These are phyloP conservation scores for Himalopsyche japonica DNA, from an alignment of 2,888 invertebrate genomes.

Conservation along the genomic window DNA sequence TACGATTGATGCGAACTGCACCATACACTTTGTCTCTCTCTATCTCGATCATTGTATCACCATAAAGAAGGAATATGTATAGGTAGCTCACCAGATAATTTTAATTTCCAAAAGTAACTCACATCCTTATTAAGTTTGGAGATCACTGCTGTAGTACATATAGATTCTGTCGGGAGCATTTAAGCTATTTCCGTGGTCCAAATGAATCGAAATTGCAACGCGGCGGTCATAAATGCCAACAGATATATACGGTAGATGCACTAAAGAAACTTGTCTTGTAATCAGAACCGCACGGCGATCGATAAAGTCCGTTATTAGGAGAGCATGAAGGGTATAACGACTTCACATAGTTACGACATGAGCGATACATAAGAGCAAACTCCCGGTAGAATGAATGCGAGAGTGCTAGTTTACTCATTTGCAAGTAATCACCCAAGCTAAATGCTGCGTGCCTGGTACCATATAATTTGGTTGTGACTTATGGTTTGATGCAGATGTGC, in stretches of 20 bases:
- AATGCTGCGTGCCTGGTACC: not conserved
- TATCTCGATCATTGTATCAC: too few relatives aligned
- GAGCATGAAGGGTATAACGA: conserved; percentile 11
- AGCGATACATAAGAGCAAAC: not conserved
- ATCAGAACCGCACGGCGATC: conserved; percentile 25
- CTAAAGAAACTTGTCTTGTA: conserved; percentile 29
- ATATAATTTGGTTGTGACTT: not conserved
- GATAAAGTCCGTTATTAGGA: conserved; percentile 31
- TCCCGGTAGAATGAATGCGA: not conserved
- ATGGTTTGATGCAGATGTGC: not conserved
- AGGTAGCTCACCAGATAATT: too few relatives aligned
- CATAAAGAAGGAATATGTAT: too few relatives aligned
- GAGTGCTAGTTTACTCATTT: not conserved
- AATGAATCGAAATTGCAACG: not conserved
- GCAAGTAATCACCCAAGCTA: not conserved
- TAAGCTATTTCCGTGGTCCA: not conserved
- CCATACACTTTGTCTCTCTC: too few relatives aligned
- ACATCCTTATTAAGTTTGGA: too few relatives aligned
- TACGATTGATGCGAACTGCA: too few relatives aligned
- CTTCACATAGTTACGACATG: conserved; percentile 3
- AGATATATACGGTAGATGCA: not conserved
- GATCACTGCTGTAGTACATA: not conserved
- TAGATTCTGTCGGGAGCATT: not conserved
- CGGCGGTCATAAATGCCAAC: not conserved
- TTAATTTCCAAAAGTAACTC: too few relatives aligned